Base-by-base conservation (phyloP, 2,888 invertebrate genomes). In the Trilocha varians region DNA sequence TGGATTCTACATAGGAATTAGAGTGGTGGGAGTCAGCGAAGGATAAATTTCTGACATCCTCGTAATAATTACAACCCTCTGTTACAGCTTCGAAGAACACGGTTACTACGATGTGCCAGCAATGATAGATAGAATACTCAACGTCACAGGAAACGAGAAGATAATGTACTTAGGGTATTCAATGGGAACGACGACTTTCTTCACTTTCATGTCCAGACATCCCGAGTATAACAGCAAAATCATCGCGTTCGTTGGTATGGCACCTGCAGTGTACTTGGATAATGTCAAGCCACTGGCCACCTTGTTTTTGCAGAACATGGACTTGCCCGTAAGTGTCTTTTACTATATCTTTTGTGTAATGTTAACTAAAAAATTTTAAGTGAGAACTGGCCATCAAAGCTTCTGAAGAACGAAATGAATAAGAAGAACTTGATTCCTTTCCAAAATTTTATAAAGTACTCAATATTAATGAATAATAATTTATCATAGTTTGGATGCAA, bases 141-240 rank as follows among this genome's bases (percentile, higher is more conserved):
- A 77, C 45, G 63, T 79, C 32, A 85, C 83, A 16, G 65, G 84
- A 43, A 47, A 84, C 41, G 36, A 63, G 1, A 77, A 70, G 49
- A n/a, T 86, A 33, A 57, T 88, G 48, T 89, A 85, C 71, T 59
- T 90, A 14, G 90, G 89, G 1, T 88, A 89, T 64, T 89, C 89
- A 1, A 82, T 90, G 77, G 90, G 89, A 1, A 79, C 87, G 4
- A 87, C 88, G 17, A 82, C 76, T 5, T 87, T 87, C 52, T 85
- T 89, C 66, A 85, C 88, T 44, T 88, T 87, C 77, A 70, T 87
- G 57, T 75, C 87, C 0, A 74, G 80, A 47, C 70, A 70, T 43
- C 89, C 89, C 0, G 86, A 89, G 49, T 86, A 87, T 53, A 88
- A 89, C 32, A 68, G 76, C 3, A 87, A 85, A 45, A 50, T 89